Conservation (phyloP, 2,113 vertebrate genomes). For the Ceyx margarethae region DNA sequence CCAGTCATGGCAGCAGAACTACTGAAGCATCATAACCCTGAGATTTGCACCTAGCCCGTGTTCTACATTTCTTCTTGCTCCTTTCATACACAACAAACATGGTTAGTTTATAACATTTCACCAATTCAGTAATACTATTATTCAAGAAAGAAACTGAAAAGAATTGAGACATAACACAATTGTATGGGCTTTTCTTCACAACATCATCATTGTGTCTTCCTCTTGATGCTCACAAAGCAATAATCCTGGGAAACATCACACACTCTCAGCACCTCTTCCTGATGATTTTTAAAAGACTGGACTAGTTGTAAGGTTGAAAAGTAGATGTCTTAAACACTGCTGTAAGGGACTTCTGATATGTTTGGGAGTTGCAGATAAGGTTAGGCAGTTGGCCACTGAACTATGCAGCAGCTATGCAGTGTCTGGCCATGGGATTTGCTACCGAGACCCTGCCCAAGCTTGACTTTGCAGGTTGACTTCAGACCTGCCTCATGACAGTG, state of each 20-base stretch:
- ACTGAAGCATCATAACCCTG: not conserved
- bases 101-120: not conserved
- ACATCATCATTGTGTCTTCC: not conserved
- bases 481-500: not conserved
- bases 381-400: not conserved
- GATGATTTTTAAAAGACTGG: not conserved
- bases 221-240: not conserved
- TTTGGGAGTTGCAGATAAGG: not conserved
- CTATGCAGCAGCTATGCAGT: not conserved
- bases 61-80: not conserved
- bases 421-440: not conserved
- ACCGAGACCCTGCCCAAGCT: not conserved
- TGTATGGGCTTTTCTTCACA: not conserved
- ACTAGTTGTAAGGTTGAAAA: not conserved
- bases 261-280: not conserved
- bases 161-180: not conserved
- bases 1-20: fast-evolving
- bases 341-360: not conserved
- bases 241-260: not conserved
- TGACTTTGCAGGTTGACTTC: not conserved
- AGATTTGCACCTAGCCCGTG: not conserved
- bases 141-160: not conserved
- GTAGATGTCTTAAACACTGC: not conserved
- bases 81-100: not conserved
- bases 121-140: not conserved